A percentile compares a stretch with the other conserved stretches of the same genome.
Evolutionary conservation across 2,888 invertebrate species (phyloP).

Genomic region (Smittia aterrima): DNA sequence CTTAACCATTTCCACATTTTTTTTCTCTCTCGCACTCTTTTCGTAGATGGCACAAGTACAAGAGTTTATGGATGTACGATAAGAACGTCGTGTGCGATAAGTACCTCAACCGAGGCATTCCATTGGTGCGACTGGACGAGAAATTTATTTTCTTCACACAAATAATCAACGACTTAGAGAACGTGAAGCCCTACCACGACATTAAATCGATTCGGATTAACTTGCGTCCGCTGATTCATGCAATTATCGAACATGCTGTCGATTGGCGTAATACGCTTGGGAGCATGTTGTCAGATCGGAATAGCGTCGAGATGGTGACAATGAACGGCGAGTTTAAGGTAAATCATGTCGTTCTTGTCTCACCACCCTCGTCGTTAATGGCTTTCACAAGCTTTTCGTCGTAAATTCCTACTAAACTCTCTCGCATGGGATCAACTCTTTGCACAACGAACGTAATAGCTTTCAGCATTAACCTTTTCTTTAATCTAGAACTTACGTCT

Average conservation of each 20-base stretch:
- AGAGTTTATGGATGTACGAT: slow-evolving; percentile 73
- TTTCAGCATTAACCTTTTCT: slow-evolving; percentile 32
- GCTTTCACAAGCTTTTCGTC: not conserved
- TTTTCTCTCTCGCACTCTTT: too few species aligned
- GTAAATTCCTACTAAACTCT: not conserved
- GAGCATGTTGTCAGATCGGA: slow-evolving; percentile 64
- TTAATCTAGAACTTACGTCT: slow-evolving; percentile 56
- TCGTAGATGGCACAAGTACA: slow-evolving; percentile 69
- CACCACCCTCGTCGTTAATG: too few species aligned
- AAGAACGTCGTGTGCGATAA: slow-evolving; percentile 72
- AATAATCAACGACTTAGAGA: slow-evolving; percentile 65
- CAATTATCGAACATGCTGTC: slow-evolving; percentile 68
- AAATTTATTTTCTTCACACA: slow-evolving; percentile 81
- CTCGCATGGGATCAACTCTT: not conserved
- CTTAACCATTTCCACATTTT: too few species aligned
- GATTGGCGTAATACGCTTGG: slow-evolving; percentile 80
- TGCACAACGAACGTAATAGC: not conserved
- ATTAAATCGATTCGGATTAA: slow-evolving; percentile 72
- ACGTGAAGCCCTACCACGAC: slow-evolving; percentile 61
- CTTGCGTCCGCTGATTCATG: slow-evolving; percentile 66
- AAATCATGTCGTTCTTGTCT: slow-evolving; percentile 46
- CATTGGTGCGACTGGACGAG: slow-evolving; percentile 69
- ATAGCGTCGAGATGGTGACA: slow-evolving; percentile 65
- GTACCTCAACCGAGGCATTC: slow-evolving; percentile 66
- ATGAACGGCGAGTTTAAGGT: slow-evolving; percentile 71